Percentiles rank a stretch among this genome's conserved stretches.
Evolutionary conservation across 1,140 invertebrate species (phyloP).

Genomic region (Lepidurus arcticus): DNA sequence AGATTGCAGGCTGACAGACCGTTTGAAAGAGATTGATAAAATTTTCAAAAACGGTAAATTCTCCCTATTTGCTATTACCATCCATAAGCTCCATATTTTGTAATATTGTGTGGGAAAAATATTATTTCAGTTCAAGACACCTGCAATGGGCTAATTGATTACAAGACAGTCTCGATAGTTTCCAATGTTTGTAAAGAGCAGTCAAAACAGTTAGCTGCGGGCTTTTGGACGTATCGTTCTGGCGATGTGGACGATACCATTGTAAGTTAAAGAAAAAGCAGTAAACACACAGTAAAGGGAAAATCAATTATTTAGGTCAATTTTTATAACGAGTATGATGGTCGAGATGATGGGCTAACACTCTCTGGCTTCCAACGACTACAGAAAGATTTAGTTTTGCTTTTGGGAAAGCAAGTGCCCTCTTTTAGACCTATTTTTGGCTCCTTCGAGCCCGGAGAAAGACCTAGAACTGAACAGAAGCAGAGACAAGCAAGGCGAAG

Average conservation of each 20-base stretch:
- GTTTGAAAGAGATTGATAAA: neutral
- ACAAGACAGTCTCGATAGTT: neutral
- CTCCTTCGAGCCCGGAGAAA: neutral
- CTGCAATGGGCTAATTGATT: neutral
- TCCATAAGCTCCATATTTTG: neutral
- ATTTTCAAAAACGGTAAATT: neutral
- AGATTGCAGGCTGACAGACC: neutral
- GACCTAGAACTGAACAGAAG: neutral
- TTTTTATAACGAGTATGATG: neutral
- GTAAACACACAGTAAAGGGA: neutral
- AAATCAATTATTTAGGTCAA: neutral
- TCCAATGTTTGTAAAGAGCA: neutral
- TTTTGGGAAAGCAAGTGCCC: neutral
- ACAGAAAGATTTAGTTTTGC: neutral
- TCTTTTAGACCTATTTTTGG: neutral
- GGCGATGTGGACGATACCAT: neutral
- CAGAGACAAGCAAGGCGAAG: neutral
- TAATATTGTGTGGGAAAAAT: neutral
- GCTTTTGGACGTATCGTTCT: neutral
- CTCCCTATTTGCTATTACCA: neutral
- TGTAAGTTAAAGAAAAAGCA: neutral
- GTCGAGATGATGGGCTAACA: neutral
- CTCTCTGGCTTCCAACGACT: neutral
- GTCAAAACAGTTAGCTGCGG: neutral
- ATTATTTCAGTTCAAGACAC: neutral